Conservation (phyloP, 2,888 invertebrate species). For the Drosophila meridiana region DNA sequence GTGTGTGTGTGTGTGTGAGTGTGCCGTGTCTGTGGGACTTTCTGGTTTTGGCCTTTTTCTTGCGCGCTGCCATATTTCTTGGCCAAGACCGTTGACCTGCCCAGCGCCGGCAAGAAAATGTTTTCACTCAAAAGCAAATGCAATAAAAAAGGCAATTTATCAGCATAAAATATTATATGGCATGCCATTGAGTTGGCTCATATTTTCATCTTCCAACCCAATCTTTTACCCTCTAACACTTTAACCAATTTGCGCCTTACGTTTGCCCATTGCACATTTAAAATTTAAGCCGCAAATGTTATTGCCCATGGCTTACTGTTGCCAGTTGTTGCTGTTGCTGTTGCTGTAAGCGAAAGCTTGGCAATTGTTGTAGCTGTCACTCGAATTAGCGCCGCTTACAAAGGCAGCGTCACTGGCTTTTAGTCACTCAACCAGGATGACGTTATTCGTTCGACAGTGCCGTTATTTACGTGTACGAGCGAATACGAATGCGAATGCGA, state of each 20-base stretch:
- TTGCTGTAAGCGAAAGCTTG: constrained; percentile 41
- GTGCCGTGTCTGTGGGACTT: constrained; percentile 34
- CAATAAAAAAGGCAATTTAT: constrained; percentile 80
- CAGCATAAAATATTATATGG: constrained; percentile 82
- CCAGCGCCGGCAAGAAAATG: constrained; percentile 66
- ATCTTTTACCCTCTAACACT: constrained; percentile 11
- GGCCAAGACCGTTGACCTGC: constrained; percentile 69
- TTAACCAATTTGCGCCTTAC: constrained; percentile 57
- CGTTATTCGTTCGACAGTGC: constrained; percentile 48
- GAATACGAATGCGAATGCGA: constrained; percentile 36
- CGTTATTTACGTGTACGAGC: constrained; percentile 63
- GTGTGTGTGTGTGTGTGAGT: constrained; percentile 1
- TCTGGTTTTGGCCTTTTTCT: constrained; percentile 49
- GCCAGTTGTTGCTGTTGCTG: constrained; percentile 25
- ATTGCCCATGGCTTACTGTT: constrained; percentile 32
- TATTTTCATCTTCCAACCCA: constrained; percentile 52
- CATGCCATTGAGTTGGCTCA: constrained; percentile 79
- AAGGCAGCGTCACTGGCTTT: constrained; percentile 57
- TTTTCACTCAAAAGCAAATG: constrained; percentile 79
- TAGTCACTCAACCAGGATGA: constrained; percentile 49
- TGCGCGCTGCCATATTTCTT: constrained; percentile 56
- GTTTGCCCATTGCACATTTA: constrained; percentile 37
- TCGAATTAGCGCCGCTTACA: constrained; percentile 60
- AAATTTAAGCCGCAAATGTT: constrained; percentile 64
- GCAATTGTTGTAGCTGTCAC: constrained; percentile 71